These are phyloP conservation scores for Portunus trituberculatus DNA, from an alignment of 1,140 invertebrate species.

Conservation along the genomic window DNA sequence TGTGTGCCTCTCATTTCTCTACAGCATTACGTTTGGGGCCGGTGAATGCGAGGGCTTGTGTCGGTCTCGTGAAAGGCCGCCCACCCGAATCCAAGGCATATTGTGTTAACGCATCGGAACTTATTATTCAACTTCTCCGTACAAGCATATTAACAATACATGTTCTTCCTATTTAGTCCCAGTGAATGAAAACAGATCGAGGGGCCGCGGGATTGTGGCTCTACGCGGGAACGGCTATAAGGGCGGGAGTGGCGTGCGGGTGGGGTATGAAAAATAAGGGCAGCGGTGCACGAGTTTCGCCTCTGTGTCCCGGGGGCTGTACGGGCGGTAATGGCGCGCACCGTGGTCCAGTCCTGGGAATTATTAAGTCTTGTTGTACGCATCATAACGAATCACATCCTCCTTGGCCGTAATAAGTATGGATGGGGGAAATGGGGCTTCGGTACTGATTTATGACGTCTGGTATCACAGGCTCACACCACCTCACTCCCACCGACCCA, in stretches of 20 bases:
- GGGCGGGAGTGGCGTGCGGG: slow-evolving; percentile 43
- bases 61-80: slow-evolving; percentile 60
- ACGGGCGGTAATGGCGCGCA: slow-evolving; percentile 51
- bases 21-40: slow-evolving; percentile 47
- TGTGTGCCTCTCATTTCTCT: slow-evolving; percentile 62
- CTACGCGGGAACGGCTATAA: neutral
- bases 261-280: slow-evolving; percentile 61
- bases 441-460: slow-evolving; percentile 64
- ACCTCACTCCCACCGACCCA: neutral
- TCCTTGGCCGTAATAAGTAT: slow-evolving; percentile 74
- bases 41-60: slow-evolving; percentile 46
- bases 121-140: slow-evolving; percentile 75
- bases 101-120: slow-evolving; percentile 75
- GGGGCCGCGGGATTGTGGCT: slow-evolving; percentile 35
- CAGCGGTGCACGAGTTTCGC: neutral
- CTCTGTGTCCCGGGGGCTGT: neutral
- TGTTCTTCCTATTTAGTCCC: slow-evolving; percentile 73
- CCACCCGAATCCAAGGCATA: slow-evolving; percentile 68
- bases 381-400: slow-evolving; percentile 75
- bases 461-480: slow-evolving; percentile 65
- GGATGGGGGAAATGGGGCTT: slow-evolving; percentile 71
- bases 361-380: slow-evolving; percentile 76
- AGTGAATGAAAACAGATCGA: slow-evolving; percentile 71
- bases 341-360: slow-evolving; percentile 52
- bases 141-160: slow-evolving; percentile 76